phyloP scores from a whole-genome alignment of 2,797 vertebrate genomes.

The Takifugu rubripes region DNA sequence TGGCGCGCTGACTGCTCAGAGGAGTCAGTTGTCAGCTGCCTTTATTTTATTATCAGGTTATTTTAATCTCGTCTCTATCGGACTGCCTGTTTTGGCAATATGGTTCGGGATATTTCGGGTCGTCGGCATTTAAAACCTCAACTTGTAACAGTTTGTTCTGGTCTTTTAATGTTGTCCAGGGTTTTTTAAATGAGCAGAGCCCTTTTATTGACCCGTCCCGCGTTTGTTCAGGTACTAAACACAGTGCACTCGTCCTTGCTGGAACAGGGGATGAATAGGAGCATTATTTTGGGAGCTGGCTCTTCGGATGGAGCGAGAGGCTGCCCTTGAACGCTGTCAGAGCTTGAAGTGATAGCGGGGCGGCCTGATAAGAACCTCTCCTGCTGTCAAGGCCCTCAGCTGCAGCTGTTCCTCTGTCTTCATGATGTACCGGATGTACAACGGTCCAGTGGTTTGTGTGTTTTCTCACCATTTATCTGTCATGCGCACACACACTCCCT shows the following conservation, averaged over 20 bases:
- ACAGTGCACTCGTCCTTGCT: conserved; percentile 1
- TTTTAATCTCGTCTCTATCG: no score
- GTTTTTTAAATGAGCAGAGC: background rate
- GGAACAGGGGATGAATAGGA: conserved; percentile 37
- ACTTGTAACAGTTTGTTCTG: background rate
- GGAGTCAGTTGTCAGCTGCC: no score
- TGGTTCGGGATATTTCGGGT: background rate
- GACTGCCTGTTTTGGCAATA: no score
- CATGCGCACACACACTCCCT: conserved; percentile 7
- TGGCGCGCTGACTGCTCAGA: no score
- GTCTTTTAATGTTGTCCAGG: background rate
- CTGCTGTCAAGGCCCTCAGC: conserved; percentile 37
- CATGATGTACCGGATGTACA: conserved; percentile 29
- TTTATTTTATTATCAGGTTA: no score
- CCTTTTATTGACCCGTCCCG: conserved; percentile 3
- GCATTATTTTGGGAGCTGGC: conserved; percentile 24
- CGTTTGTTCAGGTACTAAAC: conserved; percentile 7
- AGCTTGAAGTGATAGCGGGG: conserved; percentile 31
- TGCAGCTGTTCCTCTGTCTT: conserved; percentile 32
- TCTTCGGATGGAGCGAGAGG: conserved; percentile 6
- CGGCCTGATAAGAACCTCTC: conserved; percentile 49
- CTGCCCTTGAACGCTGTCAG: conserved; percentile 38
- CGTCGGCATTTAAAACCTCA: background rate
- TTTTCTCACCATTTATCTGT: conserved; percentile 16
- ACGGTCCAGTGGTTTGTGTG: conserved; percentile 22